Evolutionary conservation across 2,888 invertebrate genomes (phyloP), one percentile per base, ranked within the genome.

Genomic region (Perizoma affinitatum): DNA sequence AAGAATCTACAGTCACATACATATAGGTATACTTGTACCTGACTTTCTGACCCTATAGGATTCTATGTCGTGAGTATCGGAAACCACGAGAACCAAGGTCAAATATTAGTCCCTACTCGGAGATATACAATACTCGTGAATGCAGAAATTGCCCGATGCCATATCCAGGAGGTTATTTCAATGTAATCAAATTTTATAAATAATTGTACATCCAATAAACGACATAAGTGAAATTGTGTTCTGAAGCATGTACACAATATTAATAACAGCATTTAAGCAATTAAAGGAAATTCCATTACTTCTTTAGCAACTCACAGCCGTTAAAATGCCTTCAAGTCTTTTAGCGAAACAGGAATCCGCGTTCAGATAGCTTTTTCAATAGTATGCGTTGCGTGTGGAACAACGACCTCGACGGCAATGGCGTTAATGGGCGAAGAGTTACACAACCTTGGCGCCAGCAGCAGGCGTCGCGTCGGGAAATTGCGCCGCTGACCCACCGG

Each of bases 391-490:
- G 74, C 82, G 84, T 83, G 83, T 84, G 79, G 88, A 84, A 84
- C 88, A 85, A 83, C 82, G 90, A 89, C 90, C 91, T 89, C 87
- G 83, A 69, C 79, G 74, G 76, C 78, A 75, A 77, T 70, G 73
- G 76, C 77, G 77, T 82, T 83, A 83, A 86, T 83, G 86, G 74
- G 68, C 78, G 82, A 79, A 81, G 75, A 79, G 83, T 90, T 90
- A 87, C 91, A 89, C 89, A 90, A 90, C 84, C 74, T 73, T 85
- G 90, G 91, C 90, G 90, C 91, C 90, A 85, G 83, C 49, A 47
- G 57, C 58, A 51, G 61, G 61, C 61, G 49, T 57, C 81, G 84
- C 75, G 86, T 79, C 88, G 88, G 88, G 87, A 86, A 88, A 88
- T 85, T 84, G 88, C 86, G 83, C 78, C 81, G 84, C 78, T 90